A percentile compares a stretch with the other conserved stretches of the same genome.
Evolutionary conservation across 2,113 vertebrate genomes (phyloP).

Genomic region (Suncus etruscus): DNA sequence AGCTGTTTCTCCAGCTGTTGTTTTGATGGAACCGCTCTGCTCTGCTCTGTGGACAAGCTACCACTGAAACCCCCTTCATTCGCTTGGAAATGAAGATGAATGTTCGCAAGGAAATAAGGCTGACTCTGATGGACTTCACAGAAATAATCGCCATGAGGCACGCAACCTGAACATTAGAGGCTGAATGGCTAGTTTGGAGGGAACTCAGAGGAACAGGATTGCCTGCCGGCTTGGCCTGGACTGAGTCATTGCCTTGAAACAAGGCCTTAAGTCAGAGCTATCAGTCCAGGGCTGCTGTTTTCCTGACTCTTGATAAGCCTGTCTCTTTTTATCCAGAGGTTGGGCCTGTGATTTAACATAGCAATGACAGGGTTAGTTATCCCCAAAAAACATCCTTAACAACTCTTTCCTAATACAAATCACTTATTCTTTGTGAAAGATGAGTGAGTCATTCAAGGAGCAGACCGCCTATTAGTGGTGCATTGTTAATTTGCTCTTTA

Average conservation of each 20-base stretch:
- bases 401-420: slow-evolving; percentile 89
- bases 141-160: slow-evolving; percentile 89
- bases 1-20: slow-evolving; percentile 70
- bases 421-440: slow-evolving; percentile 91
- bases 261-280: slow-evolving; percentile 91
- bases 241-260: slow-evolving; percentile 91
- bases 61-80: slow-evolving; percentile 85
- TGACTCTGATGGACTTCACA: slow-evolving; percentile 86
- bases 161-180: slow-evolving; percentile 90
- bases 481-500: slow-evolving; percentile 90
- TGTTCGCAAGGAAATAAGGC: slow-evolving; percentile 86
- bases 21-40: slow-evolving; percentile 78
- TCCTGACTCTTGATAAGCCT: slow-evolving; percentile 90
- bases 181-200: slow-evolving; percentile 86
- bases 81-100: slow-evolving; percentile 89
- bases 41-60: slow-evolving; percentile 78
- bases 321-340: slow-evolving; percentile 89
- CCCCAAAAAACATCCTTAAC: slow-evolving; percentile 88
- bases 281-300: slow-evolving; percentile 87
- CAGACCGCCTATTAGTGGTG: slow-evolving; percentile 86
- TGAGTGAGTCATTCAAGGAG: slow-evolving; percentile 88
- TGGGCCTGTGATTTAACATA: slow-evolving; percentile 88
- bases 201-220: slow-evolving; percentile 82
- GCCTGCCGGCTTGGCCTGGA: slow-evolving; percentile 79
- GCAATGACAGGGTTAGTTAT: slow-evolving; percentile 89